Conservation (phyloP, 2,888 invertebrate genomes). For the Phyllotreta striolata region DNA sequence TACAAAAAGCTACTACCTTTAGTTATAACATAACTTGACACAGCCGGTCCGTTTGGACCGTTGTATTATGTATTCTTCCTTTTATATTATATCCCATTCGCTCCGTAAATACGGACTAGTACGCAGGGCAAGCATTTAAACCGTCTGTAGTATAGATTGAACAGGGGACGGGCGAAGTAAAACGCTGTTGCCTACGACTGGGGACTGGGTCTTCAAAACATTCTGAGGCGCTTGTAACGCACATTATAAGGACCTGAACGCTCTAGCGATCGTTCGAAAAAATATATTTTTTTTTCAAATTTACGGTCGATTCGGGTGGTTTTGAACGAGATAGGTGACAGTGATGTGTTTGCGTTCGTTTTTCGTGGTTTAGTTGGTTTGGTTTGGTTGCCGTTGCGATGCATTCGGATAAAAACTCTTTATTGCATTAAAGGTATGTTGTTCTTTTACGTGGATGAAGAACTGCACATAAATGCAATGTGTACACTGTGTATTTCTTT, state of each 20-base stretch:
- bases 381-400: conserved; percentile 28
- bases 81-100: conserved; percentile 10
- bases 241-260: conserved; percentile 15
- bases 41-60: background rate
- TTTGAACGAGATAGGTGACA: conserved; percentile 30
- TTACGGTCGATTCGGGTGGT: conserved; percentile 13
- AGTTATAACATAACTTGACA: no score
- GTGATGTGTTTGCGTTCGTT: conserved; percentile 32
- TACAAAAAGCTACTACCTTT: no score
- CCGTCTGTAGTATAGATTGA: conserved; percentile 49
- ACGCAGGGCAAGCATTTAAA: conserved; percentile 48
- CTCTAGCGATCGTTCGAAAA: conserved; percentile 8
- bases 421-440: conserved; percentile 27
- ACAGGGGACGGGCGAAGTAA: conserved; percentile 39
- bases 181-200: conserved; percentile 34
- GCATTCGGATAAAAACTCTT: conserved; percentile 21
- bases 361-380: conserved; percentile 29
- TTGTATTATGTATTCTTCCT: conserved; percentile 1
- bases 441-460: conserved; percentile 14
- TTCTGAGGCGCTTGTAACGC: conserved; percentile 27
- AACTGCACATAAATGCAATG: no score
- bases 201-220: conserved; percentile 44
- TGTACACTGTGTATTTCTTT: background rate
- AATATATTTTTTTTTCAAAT: conserved; percentile 11
- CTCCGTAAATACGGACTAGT: conserved; percentile 41